Percentiles rank a stretch among this genome's conserved stretches.
These are phyloP conservation scores for Babyrousa celebensis DNA, from an alignment of 2,797 vertebrate species.

Conservation along the genomic window DNA sequence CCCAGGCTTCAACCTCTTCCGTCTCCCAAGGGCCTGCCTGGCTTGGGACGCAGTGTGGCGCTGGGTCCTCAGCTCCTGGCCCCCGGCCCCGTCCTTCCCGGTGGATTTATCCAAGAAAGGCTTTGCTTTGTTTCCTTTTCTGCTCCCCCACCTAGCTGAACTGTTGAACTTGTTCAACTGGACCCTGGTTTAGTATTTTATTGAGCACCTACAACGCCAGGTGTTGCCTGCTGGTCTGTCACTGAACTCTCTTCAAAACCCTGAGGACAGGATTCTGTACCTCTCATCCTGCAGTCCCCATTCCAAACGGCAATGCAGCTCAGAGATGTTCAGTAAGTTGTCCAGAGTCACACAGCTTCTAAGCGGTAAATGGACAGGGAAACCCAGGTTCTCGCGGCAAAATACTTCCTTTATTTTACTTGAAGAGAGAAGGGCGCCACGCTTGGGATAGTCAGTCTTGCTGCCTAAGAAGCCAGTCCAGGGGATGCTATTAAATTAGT, in stretches of 20 bases:
- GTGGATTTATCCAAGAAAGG: not conserved
- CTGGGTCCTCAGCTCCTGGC: not conserved
- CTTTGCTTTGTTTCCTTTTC: not conserved
- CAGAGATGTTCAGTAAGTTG: not conserved
- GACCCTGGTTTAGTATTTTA: not conserved
- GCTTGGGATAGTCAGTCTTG: not conserved
- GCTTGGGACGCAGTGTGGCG: not conserved
- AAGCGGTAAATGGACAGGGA: not conserved
- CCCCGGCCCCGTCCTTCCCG: not conserved
- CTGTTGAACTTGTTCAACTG: not conserved
- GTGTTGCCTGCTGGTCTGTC: not conserved
- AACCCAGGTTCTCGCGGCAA: not conserved
- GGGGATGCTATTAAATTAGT: not conserved
- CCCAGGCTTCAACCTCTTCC: not conserved
- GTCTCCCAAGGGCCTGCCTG: not conserved
- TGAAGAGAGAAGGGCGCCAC: not conserved
- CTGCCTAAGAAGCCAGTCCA: not conserved
- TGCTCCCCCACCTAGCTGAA: not conserved
- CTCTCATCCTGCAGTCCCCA: too few species aligned
- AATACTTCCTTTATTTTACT: not conserved
- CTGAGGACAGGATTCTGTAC: not conserved
- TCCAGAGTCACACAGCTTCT: not conserved
- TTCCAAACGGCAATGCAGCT: not conserved
- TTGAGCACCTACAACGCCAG: not conserved
- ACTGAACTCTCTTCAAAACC: not conserved